phyloP scores from a whole-genome alignment of 2,797 vertebrate genomes.

The Macropus fuliginosus region DNA sequence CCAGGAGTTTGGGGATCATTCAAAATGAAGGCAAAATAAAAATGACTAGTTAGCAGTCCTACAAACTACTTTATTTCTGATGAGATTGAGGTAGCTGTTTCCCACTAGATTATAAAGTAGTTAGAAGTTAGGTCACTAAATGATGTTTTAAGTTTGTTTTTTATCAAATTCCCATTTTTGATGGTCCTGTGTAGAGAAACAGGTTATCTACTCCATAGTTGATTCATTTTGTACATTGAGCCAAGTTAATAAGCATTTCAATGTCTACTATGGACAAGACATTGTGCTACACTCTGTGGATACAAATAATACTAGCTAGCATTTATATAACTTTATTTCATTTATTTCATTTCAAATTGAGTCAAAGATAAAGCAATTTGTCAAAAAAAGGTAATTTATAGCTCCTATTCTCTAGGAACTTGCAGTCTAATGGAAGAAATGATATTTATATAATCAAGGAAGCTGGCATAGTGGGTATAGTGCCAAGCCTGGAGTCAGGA shows the following conservation, averaged over 20 bases:
- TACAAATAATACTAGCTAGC: background rate
- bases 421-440: background rate
- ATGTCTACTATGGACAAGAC: too few relatives aligned
- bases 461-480: background rate
- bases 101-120: background rate
- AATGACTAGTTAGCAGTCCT: background rate
- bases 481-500: background rate
- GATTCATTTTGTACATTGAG: background rate
- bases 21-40: background rate
- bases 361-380: background rate
- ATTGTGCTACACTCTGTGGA: too few relatives aligned
- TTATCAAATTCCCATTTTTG: background rate
- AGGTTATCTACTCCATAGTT: background rate
- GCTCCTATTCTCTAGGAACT: background rate
- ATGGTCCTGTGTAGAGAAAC: background rate
- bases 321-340: background rate
- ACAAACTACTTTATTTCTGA: background rate
- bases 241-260: background rate
- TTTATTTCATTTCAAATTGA: background rate
- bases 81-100: background rate
- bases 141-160: background rate
- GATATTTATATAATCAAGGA: background rate
- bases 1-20: background rate
- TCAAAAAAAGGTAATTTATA: background rate
- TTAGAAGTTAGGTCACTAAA: background rate